Conservation (phyloP, 2,113 vertebrate species). For the Struthio camelus region DNA sequence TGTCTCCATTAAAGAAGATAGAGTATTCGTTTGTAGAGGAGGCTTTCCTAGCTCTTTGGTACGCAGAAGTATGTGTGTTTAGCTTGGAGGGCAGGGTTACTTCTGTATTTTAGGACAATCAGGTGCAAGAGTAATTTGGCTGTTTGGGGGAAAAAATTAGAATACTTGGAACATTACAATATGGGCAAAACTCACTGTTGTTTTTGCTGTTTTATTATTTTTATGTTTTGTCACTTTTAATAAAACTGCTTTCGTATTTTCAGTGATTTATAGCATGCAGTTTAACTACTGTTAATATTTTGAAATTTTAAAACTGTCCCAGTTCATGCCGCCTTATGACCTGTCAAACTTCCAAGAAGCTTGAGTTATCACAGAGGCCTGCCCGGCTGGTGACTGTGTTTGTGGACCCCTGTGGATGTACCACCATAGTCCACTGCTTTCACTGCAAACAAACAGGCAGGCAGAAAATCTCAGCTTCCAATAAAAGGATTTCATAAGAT, state of each 20-base stretch:
- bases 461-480: background rate
- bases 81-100: background rate
- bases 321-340: background rate
- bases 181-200: background rate
- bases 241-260: background rate
- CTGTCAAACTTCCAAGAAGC: background rate
- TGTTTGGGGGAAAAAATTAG: background rate
- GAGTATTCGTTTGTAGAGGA: background rate
- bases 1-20: background rate
- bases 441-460: background rate
- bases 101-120: background rate
- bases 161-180: background rate
- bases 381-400: background rate
- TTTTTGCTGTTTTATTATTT: background rate
- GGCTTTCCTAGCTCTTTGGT: background rate
- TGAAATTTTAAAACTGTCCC: background rate
- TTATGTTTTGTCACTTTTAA: background rate
- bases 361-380: background rate
- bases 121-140: background rate
- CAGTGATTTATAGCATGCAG: background rate
- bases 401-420: background rate
- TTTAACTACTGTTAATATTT: background rate
- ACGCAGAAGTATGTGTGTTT: accelerated
- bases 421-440: background rate
- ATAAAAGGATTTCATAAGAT: background rate